Conservation (phyloP, 30 jellyfish, hydroid and myxozoan species). For the Nemopilema nomurai region DNA sequence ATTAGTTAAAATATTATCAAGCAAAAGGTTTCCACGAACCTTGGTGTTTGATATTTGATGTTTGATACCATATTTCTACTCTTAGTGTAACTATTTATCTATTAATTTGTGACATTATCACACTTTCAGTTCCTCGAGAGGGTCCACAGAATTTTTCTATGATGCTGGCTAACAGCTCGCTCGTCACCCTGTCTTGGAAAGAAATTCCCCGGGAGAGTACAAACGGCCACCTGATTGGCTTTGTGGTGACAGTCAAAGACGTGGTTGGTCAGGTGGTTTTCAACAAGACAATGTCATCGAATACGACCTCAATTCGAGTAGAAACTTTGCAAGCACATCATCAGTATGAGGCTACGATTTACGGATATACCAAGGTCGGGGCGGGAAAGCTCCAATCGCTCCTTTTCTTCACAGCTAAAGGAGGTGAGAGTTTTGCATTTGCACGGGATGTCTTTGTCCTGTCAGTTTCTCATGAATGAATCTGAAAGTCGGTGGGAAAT, state of each 20-base stretch:
- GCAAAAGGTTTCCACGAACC: too few relatives aligned
- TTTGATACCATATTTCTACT: not conserved
- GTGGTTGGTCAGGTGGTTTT: constrained; percentile 4
- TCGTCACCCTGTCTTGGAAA: constrained; percentile 42
- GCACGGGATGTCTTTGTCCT: not conserved
- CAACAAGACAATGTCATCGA: constrained; percentile 34
- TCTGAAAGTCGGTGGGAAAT: not conserved
- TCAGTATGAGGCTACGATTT: constrained; percentile 38
- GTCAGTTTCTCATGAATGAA: too few relatives aligned
- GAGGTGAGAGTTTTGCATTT: constrained; percentile 47
- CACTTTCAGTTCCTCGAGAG: constrained; percentile 20
- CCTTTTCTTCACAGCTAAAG: constrained; percentile 63
- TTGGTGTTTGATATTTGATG: too few relatives aligned
- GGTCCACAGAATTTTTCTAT: constrained; percentile 48
- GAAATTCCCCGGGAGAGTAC: constrained; percentile 19
- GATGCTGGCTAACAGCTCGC: constrained; percentile 21
- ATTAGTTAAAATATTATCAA: too few relatives aligned
- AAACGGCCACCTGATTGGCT: constrained; percentile 50
- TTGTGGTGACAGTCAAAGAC: constrained; percentile 17
- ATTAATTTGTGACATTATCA: not conserved
- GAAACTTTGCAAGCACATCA: constrained; percentile 12
- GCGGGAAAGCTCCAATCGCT: constrained; percentile 40
- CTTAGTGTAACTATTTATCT: not conserved
- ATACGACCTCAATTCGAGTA: constrained; percentile 7
- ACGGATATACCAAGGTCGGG: constrained; percentile 52